Evolutionary conservation across 2,797 vertebrate genomes (phyloP).

Genomic region (Rhynchonycteris naso): DNA sequence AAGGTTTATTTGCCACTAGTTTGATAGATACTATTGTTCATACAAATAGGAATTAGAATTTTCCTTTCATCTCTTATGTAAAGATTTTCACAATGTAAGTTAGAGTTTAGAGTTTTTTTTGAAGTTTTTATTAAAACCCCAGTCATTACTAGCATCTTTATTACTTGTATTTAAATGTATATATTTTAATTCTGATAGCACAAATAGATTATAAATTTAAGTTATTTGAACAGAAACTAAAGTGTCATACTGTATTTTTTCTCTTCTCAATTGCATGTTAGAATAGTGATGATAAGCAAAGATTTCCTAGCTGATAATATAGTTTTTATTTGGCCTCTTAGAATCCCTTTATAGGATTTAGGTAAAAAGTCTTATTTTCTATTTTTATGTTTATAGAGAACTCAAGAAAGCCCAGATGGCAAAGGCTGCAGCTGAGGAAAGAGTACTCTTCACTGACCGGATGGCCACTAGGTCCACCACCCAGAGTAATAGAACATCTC

Average conservation of each 20-base stretch:
- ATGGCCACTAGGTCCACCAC: slow-evolving; percentile 95
- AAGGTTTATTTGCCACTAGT: not conserved
- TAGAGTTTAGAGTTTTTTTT: slow-evolving; percentile 13
- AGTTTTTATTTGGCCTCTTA: slow-evolving; percentile 48
- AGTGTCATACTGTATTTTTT: slow-evolving; percentile 38
- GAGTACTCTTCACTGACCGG: slow-evolving; percentile 93
- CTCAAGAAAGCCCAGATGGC: slow-evolving; percentile 98
- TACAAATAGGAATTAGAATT: not conserved
- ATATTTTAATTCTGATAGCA: slow-evolving; percentile 41
- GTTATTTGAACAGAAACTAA: slow-evolving; percentile 14
- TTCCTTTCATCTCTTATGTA: slow-evolving; percentile 42
- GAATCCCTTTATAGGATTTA: not conserved
- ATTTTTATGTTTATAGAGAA: slow-evolving; percentile 88
- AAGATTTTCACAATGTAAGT: not conserved
- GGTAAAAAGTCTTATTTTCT: slow-evolving; percentile 55
- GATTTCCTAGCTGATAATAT: not conserved
- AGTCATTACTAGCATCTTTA: slow-evolving; percentile 5
- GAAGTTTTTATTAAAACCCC: not conserved
- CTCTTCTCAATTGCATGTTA: not conserved
- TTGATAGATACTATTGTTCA: slow-evolving; percentile 1
- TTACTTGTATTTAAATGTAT: not conserved
- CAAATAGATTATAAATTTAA: not conserved
- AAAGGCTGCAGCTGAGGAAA: slow-evolving; percentile 95
- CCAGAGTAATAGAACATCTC: slow-evolving; percentile 91
- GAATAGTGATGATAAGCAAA: slow-evolving; percentile 24